Evolutionary conservation across 2,113 vertebrate species (phyloP).

Genomic region (Eonycteris spelaea): DNA sequence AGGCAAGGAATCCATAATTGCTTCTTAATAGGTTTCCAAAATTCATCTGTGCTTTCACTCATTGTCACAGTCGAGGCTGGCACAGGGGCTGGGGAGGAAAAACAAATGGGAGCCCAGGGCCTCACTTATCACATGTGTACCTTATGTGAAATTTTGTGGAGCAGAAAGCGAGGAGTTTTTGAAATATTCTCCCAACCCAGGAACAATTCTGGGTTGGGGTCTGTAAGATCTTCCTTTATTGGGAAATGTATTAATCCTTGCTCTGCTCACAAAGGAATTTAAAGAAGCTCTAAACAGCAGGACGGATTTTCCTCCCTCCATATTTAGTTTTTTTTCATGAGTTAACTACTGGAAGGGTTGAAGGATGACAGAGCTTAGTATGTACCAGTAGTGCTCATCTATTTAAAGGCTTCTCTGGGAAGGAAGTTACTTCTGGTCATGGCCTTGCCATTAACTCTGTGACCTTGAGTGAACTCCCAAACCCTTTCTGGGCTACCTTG

Average conservation of each 20-base stretch:
- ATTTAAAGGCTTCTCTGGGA: not conserved
- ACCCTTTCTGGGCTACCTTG: accelerated
- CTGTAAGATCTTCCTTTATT: conserved; percentile 57
- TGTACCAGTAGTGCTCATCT: not conserved
- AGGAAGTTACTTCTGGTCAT: not conserved
- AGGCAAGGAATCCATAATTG: conserved; percentile 82
- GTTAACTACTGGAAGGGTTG: not conserved
- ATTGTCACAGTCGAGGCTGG: conserved; percentile 67
- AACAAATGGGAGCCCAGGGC: conserved; percentile 77
- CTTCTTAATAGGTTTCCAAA: conserved; percentile 83
- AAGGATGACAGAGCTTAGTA: not conserved
- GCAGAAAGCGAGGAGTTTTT: conserved; percentile 62
- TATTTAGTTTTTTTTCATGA: not conserved
- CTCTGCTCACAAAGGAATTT: conserved; percentile 69
- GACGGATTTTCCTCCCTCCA: conserved; percentile 52
- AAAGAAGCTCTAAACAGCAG: conserved; percentile 73
- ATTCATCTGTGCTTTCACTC: conserved; percentile 79
- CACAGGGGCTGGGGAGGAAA: conserved; percentile 65
- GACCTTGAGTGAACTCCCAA: not conserved
- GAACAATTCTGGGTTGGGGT: conserved; percentile 62
- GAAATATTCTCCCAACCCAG: conserved; percentile 65
- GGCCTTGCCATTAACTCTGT: not conserved
- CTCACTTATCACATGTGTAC: conserved; percentile 48
- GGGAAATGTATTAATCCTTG: conserved; percentile 72
- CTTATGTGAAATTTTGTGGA: not conserved